Base-by-base conservation (phyloP, 2,113 vertebrate species). In the Triplophysa rosa region DNA sequence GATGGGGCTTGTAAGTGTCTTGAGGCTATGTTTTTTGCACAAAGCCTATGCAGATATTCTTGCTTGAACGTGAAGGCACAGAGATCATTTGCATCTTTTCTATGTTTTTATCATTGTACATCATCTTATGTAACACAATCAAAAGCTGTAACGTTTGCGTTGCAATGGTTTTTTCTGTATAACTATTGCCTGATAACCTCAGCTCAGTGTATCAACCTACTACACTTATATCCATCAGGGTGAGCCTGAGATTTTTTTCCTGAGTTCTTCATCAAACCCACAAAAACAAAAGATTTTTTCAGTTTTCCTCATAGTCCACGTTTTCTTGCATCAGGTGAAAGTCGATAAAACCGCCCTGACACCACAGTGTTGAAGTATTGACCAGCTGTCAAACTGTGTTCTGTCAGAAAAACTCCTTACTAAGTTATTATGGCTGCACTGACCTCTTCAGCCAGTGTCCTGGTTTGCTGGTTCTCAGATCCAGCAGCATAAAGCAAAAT, bases 391-490 rank as follows among this genome's bases (percentile, higher is more conserved):
- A 70, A 56, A 68, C 42, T 4, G 3, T 17, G 42, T 49, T 68
- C 8, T 52, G 17, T 19, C 67, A 67, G 65, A 45, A 49, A 68
- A 49, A 52, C 42, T 67, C 7, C 12, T 12, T 33, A 5, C 5
- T 56, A n/a, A 21, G 11, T 19, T 29, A 9, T 71, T 71, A 37
- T 71, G 17, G 54, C 33, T 54, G 67, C 2, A 19, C 67, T 70
- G 67, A 56, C 26, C 16, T 13, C 17, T 70, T 29, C 29, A 56
- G 49, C 17, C 19, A 33, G 29, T 33, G 29, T 33, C 29, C 29
- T 56, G 17, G 49, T 70, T 49, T 33, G 0, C 29, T 56, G 10
- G 49, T 70, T 49, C 19, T 70, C 67, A 56, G 67, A 70, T 70
- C 67, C 61, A 77, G 37, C 26, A 19, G 29, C 29, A 33, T 24